These are phyloP conservation scores for Jaculus jaculus DNA, from an alignment of 2,113 vertebrate genomes.

Conservation along the genomic window DNA sequence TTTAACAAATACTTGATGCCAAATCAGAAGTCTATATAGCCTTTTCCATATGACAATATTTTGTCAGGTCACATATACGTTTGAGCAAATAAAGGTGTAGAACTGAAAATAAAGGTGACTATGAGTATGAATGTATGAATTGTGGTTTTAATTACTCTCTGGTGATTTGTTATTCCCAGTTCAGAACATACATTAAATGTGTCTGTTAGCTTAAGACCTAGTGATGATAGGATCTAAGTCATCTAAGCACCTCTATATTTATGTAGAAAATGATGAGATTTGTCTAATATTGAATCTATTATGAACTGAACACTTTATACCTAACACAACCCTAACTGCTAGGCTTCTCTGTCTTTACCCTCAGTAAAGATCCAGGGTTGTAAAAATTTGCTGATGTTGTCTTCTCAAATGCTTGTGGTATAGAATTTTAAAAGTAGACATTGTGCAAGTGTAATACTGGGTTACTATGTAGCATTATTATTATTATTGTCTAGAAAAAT, in stretches of 20 bases:
- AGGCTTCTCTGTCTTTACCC: not conserved
- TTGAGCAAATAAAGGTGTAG: not conserved
- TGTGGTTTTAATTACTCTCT: not conserved
- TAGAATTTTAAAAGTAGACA: not conserved
- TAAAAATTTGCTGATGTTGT: not conserved
- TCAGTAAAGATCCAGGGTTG: not conserved
- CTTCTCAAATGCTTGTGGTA: not conserved
- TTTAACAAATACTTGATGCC: not conserved
- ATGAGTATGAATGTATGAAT: not conserved
- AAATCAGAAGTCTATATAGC: conserved; percentile 11
- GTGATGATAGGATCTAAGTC: not conserved
- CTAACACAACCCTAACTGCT: not conserved
- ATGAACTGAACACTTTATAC: not conserved
- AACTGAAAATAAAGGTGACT: not conserved
- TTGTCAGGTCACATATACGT: not conserved
- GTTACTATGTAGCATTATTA: not conserved
- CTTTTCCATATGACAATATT: not conserved
- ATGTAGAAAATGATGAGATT: not conserved
- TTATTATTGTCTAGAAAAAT: not conserved
- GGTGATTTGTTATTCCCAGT: not conserved
- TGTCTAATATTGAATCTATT: not conserved
- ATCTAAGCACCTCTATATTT: not conserved
- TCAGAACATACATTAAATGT: not conserved
- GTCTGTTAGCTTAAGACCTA: not conserved
- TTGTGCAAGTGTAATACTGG: not conserved